Percentiles rank a stretch among this genome's conserved stretches.
These are phyloP conservation scores for Brachyopa scutellaris DNA, from an alignment of 2,888 invertebrate genomes.

Conservation along the genomic window DNA sequence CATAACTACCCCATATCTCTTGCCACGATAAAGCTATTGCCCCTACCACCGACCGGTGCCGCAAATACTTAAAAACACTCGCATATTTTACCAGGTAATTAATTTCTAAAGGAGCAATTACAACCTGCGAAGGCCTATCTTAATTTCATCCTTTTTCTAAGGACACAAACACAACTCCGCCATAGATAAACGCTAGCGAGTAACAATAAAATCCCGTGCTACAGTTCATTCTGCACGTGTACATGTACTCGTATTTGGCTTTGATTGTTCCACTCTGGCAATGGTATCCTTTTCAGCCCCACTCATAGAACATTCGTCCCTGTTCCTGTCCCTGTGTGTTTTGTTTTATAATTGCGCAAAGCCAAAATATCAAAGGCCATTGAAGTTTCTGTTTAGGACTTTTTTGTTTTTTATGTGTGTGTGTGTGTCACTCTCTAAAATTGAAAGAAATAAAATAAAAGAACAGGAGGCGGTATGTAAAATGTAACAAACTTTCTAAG, in stretches of 20 bases:
- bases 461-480: too few relatives aligned
- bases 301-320: neutral
- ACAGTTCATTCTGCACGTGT: constrained; percentile 57
- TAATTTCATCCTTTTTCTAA: constrained; percentile 40
- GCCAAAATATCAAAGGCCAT: constrained; percentile 67
- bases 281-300: neutral
- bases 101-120: constrained; percentile 71
- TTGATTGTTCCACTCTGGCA: constrained; percentile 41
- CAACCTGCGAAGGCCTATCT: constrained; percentile 64
- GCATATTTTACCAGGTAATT: constrained; percentile 71
- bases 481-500: constrained; percentile 63
- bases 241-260: constrained; percentile 46
- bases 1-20: constrained; percentile 16
- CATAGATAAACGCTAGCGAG: constrained; percentile 13
- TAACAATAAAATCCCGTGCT: constrained; percentile 29
- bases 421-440: constrained; percentile 52
- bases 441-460: constrained; percentile 65
- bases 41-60: neutral
- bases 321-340: neutral
- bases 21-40: constrained; percentile 35
- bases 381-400: constrained; percentile 52
- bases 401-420: constrained; percentile 51
- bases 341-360: constrained; percentile 64
- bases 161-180: constrained; percentile 15
- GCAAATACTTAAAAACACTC: constrained; percentile 47